Base-by-base conservation (phyloP, 2,888 invertebrate species). In the Pterobdella sp. region DNA sequence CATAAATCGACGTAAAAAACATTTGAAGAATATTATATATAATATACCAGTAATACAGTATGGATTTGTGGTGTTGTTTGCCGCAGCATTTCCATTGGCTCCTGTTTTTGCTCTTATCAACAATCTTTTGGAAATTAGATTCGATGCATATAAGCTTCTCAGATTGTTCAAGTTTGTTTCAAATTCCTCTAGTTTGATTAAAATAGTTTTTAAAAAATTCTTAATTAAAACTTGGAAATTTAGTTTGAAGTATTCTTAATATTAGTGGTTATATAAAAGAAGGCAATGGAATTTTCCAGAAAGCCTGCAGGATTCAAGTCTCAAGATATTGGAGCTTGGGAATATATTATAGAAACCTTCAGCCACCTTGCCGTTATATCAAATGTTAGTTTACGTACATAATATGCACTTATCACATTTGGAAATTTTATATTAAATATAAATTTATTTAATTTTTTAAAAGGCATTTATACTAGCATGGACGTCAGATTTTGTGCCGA, bases 381-480 rank as follows among this genome's bases (percentile, higher is more conserved):
- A 64, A 96, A 96, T 84, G 94, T 94, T 82, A 88, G 89, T 84
- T 22, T 63, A 14, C 26, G 7, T 10, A 22, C 10, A 29, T 14
- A 14, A 18, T 49, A 63, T n/a, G 26, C 63, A 7, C 31, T 10
- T 63, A 29, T 63, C 7, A 42, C 22, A 7, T 14, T 22, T 42
- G 49, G 10, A 42, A 42, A 42, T 7, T n/a, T 7, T 63, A 14
- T n/a, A 14, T 63, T 7, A 29, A 29, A 10, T 22, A 7, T 63
- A 14, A 26, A 14, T 63, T 63, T 7, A 7, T n/a, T 63, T 63
- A 63, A 63, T 7, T 29, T 63, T 63, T 63, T 29, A 86, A 1
- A 85, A 94, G 93, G 96, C 95, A 0, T 92, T 94, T 81, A 96
- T 98, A 49, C 96, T 98, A 79, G 94, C 95, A 0, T 98, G 95